Evolutionary conservation across 2,113 vertebrate genomes (phyloP), one percentile per base, ranked within the genome.

Genomic region (Phocoena sinus): DNA sequence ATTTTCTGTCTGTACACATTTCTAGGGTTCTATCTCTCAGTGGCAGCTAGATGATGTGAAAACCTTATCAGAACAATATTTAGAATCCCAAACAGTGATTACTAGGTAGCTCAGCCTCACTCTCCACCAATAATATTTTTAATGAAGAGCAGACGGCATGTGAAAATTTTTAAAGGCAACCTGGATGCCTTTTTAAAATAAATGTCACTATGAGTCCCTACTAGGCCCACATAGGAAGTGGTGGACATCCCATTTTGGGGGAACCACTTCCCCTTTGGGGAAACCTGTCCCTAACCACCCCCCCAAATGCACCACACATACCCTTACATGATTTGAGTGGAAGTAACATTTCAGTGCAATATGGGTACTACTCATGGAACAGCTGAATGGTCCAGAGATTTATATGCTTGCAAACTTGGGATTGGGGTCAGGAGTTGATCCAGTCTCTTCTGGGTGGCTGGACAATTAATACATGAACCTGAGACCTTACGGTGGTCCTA

Each of bases 11-110:
- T 93, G 44, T 71, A 79, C 18, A 70, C 25, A 83, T 73, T 95
- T 84, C 38, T 18, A 56, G 38, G 74, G 50, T 68, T 70, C 17
- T 74, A 25, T 74, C 14, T 33, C 82, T 85, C 25, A 58, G 26
- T 63, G 67, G 14, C 25, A 96, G 68, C 28, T 47, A 62, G 50
- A 74, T 58, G 58, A 82, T 44, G 28, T 28, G 31, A 79, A 73
- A 84, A 93, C 14, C 23, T 86, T 76, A 0, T 70, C 67, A 91
- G 38, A 88, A 96, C 7, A 89, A 86, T 58, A 83, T 91, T 76
- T 96, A 81, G 95, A 92, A 97, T 79, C 44, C n/a, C 44, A 83
- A 95, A 60, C 63, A 76, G 25, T 77, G n/a, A 80, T 56, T 67
- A 89, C 8, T 47, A 86, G 38, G n/a, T 15, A 82, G 20, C 8